Conservation (phyloP, 1,140 invertebrate genomes). For the Penaeus chinensis region DNA sequence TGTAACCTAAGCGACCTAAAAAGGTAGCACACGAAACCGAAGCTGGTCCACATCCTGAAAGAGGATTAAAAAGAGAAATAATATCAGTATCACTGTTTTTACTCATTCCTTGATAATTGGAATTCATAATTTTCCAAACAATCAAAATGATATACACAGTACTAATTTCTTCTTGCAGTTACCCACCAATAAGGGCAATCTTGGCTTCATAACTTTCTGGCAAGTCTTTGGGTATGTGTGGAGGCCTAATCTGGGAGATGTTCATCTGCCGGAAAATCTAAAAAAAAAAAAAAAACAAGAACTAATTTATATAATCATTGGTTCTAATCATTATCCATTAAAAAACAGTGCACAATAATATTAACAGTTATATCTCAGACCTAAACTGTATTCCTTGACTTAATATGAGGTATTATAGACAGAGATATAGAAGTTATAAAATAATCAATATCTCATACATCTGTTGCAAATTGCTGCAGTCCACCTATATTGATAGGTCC, state of each 20-base stretch:
- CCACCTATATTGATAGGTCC: constrained; percentile 99
- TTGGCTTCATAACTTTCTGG: constrained; percentile 77
- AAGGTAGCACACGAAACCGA: constrained; percentile 98
- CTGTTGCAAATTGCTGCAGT: constrained; percentile 96
- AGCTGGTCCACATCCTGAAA: constrained; percentile 86
- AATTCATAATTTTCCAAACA: no score
- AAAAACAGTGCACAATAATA: no score
- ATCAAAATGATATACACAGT: no score
- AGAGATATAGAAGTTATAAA: constrained; percentile 9
- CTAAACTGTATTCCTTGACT: no score
- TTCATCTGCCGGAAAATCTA: constrained; percentile 94
- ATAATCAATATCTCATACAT: constrained; percentile 73
- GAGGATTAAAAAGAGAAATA: no score
- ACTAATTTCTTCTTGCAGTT: not conserved
- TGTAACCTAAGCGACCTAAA: constrained; percentile 91
- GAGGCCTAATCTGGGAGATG: constrained; percentile 85
- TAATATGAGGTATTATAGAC: not conserved
- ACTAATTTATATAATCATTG: no score
- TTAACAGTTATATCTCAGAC: not conserved
- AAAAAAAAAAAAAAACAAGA: constrained; percentile 44
- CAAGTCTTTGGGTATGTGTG: constrained; percentile 71
- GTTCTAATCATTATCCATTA: no score
- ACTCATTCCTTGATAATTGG: no score
- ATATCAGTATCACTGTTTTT: no score
- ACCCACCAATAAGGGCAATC: constrained; percentile 83